Base-by-base conservation (phyloP, 35 echinoderm and acorn worm species). In the Heliocidaris erythrogramma region DNA sequence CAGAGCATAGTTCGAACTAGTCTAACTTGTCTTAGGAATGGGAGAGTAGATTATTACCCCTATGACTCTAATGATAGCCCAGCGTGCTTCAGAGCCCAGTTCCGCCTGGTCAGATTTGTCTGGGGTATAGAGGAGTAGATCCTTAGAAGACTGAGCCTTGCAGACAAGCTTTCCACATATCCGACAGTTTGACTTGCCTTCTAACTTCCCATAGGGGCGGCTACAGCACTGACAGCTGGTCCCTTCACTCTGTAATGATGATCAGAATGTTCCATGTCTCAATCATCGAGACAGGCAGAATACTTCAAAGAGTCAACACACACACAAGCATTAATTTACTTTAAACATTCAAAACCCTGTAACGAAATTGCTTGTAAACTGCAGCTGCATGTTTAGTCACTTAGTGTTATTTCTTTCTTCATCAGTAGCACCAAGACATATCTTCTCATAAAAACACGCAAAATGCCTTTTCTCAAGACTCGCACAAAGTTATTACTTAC, bases 101-200 rank as follows among this genome's bases (percentile, higher is more conserved):
- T 86, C 69, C 24, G 93, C 91, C 32, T 86, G 93, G 85, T 96
- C 85, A 24, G 60, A 86, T 71, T 93, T 92, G 52, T 97, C 96
- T 12, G 96, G 94, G 21, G 92, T 91, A 93, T 93, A 97, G 13
- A 97, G 90, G 9, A 97, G 60, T 9, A 97, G 85, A 30, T 97
- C 94, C 59, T 84, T 97, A 0, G 32, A 29, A 9, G 96, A 97
- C 48, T 94, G 93, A 8, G 42, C 30, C 10, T 93, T 29, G 78
- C 96, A 97, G n/a, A 95, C 96, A 21, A 97, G 94, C 27, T 92
- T 84, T 35, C 96, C 96, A 94, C 96, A 97, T 78, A 97, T 95
- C 42, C 92, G 84, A 93, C 96, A 97, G 32, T 95, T 97, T 47
- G 93, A 85, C 18, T 97, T 85, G 27, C 90, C 94, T 32, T 94